Evolutionary conservation across 2,888 invertebrate species (phyloP).

Genomic region (Protodeltote pygarga): DNA sequence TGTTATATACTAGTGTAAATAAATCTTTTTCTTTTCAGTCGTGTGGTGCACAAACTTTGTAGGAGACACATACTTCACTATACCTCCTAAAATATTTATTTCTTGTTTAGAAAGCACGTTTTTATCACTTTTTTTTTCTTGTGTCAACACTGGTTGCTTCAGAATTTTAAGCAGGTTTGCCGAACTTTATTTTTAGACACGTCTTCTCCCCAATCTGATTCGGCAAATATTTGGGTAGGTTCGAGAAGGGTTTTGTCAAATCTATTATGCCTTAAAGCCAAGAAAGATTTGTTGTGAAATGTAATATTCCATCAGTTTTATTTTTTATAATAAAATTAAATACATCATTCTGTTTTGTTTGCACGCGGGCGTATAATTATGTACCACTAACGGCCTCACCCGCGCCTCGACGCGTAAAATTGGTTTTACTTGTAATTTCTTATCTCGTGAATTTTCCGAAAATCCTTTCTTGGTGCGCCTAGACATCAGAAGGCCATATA

Average conservation of each 20-base stretch:
- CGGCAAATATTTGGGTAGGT: slow-evolving; percentile 30
- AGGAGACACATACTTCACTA: slow-evolving; percentile 5
- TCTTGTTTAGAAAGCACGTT: slow-evolving; percentile 18
- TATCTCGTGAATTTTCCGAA: too few relatives aligned
- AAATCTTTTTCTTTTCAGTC: slow-evolving; percentile 1
- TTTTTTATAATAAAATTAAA: too few relatives aligned
- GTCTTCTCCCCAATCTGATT: slow-evolving; percentile 11
- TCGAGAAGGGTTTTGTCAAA: slow-evolving; percentile 5
- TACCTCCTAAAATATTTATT: neutral
- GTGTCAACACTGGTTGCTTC: slow-evolving; percentile 6
- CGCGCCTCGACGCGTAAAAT: too few relatives aligned
- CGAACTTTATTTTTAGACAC: slow-evolving; percentile 3
- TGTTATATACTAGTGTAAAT: slow-evolving; percentile 27
- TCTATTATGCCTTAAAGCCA: too few relatives aligned
- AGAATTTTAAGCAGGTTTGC: slow-evolving; percentile 4
- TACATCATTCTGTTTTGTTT: too few relatives aligned
- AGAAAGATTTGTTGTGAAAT: too few relatives aligned
- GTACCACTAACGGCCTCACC: too few relatives aligned
- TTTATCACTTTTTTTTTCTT: slow-evolving; percentile 12
- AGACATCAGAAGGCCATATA: too few relatives aligned
- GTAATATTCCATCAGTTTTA: too few relatives aligned
- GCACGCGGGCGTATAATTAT: too few relatives aligned
- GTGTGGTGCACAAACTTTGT: slow-evolving; percentile 16
- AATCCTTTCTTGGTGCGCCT: too few relatives aligned
- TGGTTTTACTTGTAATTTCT: too few relatives aligned